A percentile compares a stretch with the other conserved stretches of the same genome.
Evolutionary conservation across 2,888 invertebrate genomes (phyloP).

Genomic region (Enchytraeus crypticus): DNA sequence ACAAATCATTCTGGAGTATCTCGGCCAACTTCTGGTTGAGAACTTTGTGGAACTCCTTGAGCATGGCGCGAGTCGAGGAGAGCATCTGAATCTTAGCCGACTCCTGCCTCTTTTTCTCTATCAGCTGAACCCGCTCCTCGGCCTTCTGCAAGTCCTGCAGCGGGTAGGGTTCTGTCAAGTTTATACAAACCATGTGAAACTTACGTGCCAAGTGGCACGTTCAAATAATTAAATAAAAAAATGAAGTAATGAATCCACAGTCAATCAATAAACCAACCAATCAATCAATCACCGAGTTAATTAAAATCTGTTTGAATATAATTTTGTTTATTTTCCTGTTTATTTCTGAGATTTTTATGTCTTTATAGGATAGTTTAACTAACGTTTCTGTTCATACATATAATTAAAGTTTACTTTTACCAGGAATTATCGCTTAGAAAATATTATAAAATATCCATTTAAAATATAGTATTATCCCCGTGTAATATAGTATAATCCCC

Average conservation of each 20-base stretch:
- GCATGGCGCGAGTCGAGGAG: conserved; percentile 14
- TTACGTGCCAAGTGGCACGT: not conserved
- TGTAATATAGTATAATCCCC: too few species aligned
- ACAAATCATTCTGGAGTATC: conserved; percentile 10
- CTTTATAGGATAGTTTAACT: too few species aligned
- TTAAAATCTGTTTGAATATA: too few species aligned
- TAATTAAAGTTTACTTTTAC: too few species aligned
- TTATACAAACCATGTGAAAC: not conserved
- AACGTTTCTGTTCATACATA: too few species aligned
- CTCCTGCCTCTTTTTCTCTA: not conserved
- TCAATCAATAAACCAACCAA: too few species aligned
- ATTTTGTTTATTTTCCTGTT: too few species aligned
- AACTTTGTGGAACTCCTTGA: conserved; percentile 10
- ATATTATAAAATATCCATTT: too few species aligned
- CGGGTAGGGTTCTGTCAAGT: conserved; percentile 11
- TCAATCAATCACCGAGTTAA: too few species aligned
- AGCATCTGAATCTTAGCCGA: conserved; percentile 2
- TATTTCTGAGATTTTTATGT: too few species aligned
- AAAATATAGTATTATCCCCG: too few species aligned
- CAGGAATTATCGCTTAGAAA: too few species aligned
- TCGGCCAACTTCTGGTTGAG: conserved; percentile 10
- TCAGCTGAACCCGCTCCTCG: conserved; percentile 2
- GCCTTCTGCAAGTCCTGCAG: conserved; percentile 1
- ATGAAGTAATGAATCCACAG: not conserved
- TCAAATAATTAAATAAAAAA: not conserved